phyloP scores from a whole-genome alignment of 2,888 invertebrate genomes.

The Keiferia lycopersicella region DNA sequence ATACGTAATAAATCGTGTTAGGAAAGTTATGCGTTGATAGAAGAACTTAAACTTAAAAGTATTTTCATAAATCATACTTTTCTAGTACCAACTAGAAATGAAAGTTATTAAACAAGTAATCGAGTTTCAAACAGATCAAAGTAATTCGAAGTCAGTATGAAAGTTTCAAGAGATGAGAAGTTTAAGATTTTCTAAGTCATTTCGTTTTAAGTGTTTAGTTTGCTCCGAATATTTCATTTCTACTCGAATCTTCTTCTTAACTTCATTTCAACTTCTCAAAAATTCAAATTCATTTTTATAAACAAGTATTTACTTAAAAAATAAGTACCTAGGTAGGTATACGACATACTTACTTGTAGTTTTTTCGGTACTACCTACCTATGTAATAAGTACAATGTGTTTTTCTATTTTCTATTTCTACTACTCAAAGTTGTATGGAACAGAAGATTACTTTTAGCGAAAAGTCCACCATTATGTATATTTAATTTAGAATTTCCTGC shows the following conservation, averaged over 20 bases:
- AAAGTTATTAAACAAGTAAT: conserved; percentile 9
- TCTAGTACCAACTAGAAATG: conserved; percentile 18
- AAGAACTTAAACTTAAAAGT: neutral
- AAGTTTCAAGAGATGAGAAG: conserved; percentile 10
- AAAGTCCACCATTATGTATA: too few relatives aligned
- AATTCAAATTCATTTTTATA: too few relatives aligned
- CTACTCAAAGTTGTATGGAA: too few relatives aligned
- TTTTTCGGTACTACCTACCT: too few relatives aligned
- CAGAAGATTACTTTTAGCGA: too few relatives aligned
- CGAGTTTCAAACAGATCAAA: conserved; percentile 21
- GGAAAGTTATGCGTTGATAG: conserved; percentile 1
- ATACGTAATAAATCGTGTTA: neutral
- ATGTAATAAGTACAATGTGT: too few relatives aligned
- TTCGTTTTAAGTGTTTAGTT: conserved; percentile 5
- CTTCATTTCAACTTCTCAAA: too few relatives aligned
- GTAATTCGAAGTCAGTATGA: conserved; percentile 11
- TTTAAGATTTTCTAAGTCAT: neutral
- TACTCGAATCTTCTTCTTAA: neutral
- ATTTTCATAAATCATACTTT: neutral
- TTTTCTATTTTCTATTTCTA: too few relatives aligned
- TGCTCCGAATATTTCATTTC: neutral
- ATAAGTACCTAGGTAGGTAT: neutral
- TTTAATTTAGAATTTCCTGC: too few relatives aligned
- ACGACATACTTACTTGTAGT: too few relatives aligned
- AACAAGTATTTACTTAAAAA: too few relatives aligned